Base-by-base conservation (phyloP, 2,888 invertebrate species). In the Diadegma fenestrale region DNA sequence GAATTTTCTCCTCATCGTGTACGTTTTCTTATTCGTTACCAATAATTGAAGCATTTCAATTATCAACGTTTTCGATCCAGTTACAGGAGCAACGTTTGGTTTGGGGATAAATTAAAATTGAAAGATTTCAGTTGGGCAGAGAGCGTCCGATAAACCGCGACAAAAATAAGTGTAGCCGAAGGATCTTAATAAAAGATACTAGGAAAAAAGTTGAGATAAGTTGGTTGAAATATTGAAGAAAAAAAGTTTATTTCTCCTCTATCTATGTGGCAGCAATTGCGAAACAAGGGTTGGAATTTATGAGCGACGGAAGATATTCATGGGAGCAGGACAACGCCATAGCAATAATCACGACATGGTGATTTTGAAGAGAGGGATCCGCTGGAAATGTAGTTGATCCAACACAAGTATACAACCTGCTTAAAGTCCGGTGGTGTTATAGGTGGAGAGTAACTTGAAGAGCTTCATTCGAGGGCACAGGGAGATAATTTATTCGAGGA, bases 381-480 rank as follows among this genome's bases (percentile, higher is more conserved):
- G 37, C 43, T 41, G 33, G 12, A 37, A 41, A 64, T 30, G 30
- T 48, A 51, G 48, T 71, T 71, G 33, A 48, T 45, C n/a, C 30
- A 51, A 41, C 63, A 54, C 64, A 72, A 72, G 64, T 14, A 54
- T 54, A 82, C 45, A 63, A 82, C 72, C 71, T 71, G 51, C 71
- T 48, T 30, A 41, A 45, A 51, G 30, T 78, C 33, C 22, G 58
- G 7, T 66, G 72, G 43, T 72, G 48, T 68, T 61, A 66, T 76
- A 84, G 64, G 64, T 45, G 71, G 51, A 54, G 17, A 82, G 87
- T 87, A 87, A 87, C 87, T 89, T 84, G 88, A 86, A 89, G 89
- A 89, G 88, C 89, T 88, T 89, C 89, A 90, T 90, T 89, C 88
- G 87, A 87, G 85, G 58, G 82, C 78, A 86, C 43, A 41, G n/a